These are phyloP conservation scores for Spodoptera litura DNA, from an alignment of 1,140 invertebrate genomes.

Conservation along the genomic window DNA sequence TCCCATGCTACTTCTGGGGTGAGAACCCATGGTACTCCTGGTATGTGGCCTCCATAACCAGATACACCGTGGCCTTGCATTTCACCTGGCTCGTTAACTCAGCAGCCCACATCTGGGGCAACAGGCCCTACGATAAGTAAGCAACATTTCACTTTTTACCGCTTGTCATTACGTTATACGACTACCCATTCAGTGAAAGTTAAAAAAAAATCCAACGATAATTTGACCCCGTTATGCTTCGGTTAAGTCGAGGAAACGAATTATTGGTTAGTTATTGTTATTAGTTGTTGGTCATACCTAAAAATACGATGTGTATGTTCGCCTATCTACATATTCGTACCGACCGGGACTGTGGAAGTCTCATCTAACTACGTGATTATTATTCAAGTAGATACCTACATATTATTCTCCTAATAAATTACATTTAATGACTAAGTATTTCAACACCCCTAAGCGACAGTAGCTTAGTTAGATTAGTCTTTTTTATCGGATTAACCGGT, in stretches of 20 bases:
- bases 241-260: neutral
- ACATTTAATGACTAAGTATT: too few species aligned
- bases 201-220: conserved; percentile 13
- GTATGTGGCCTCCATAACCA: conserved; percentile 86
- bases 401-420: too few species aligned
- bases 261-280: conserved; percentile 4
- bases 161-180: conserved; percentile 1
- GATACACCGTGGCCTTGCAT: conserved; percentile 89
- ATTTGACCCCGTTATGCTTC: conserved; percentile 31
- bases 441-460: too few species aligned
- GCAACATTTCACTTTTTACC: conserved; percentile 53
- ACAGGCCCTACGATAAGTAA: conserved; percentile 89
- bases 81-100: conserved; percentile 96
- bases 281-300: neutral
- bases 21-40: conserved; percentile 89
- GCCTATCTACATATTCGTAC: too few species aligned
- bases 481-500: too few species aligned
- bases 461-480: too few species aligned
- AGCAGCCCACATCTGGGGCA: conserved; percentile 92
- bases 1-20: conserved; percentile 90
- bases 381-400: too few species aligned
- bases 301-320: too few species aligned
- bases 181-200: conserved; percentile 38
- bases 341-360: too few species aligned
- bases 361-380: too few species aligned